These are phyloP conservation scores for Aculops lycopersici DNA, from an alignment of 1,140 invertebrate genomes.

Conservation along the genomic window DNA sequence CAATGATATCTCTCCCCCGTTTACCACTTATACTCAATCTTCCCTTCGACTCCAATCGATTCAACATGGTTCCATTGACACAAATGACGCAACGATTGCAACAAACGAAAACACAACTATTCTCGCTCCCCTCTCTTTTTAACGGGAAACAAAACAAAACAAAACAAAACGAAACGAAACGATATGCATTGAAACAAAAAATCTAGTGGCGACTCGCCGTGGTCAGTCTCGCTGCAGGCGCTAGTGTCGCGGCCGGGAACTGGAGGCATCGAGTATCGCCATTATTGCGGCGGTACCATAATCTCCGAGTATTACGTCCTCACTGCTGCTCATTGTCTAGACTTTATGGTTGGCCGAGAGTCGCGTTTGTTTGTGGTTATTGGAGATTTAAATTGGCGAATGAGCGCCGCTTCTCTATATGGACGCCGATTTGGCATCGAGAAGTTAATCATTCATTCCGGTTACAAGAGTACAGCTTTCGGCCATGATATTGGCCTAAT, in stretches of 20 bases:
- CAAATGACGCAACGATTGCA: too few relatives aligned
- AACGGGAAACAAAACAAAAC: too few relatives aligned
- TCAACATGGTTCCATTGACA: too few relatives aligned
- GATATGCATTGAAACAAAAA: too few relatives aligned
- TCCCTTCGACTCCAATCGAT: too few relatives aligned
- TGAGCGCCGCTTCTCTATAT: background rate
- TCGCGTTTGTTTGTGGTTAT: background rate
- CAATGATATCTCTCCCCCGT: too few relatives aligned
- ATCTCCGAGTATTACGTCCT: background rate
- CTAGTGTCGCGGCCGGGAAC: constrained; percentile 1
- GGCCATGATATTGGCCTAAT: background rate
- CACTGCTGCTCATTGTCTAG: background rate
- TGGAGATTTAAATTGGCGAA: background rate
- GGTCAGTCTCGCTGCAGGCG: background rate
- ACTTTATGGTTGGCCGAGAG: background rate
- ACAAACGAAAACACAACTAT: too few relatives aligned
- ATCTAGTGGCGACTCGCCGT: background rate
- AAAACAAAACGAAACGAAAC: too few relatives aligned
- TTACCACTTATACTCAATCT: too few relatives aligned
- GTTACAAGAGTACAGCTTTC: background rate
- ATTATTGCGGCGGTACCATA: background rate
- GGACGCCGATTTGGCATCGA: background rate
- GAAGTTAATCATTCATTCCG: background rate
- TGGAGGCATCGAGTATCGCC: background rate
- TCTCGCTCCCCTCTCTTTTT: too few relatives aligned